Evolutionary conservation across 1,140 invertebrate species (phyloP), one percentile per base, ranked within the genome.

Genomic region (Metopolophium dirhodum): DNA sequence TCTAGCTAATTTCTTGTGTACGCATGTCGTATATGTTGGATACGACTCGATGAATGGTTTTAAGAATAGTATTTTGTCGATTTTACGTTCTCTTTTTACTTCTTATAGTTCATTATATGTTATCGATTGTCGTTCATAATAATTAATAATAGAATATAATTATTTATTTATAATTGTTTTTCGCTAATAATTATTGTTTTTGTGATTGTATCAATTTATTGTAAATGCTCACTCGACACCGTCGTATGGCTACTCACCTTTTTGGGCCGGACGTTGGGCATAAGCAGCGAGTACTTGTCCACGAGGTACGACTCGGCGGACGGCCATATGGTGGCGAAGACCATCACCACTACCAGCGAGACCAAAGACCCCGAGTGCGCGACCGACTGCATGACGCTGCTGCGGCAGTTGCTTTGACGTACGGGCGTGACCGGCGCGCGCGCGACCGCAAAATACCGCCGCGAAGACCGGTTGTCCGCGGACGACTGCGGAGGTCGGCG

Each of bases 261-360:
- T 94, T 96, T 95, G 68, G 97, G 97, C 90, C 95, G 96, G 57
- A 97, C 97, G 95, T 96, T 96, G 94, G 97, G 97, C 97, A 97
- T 97, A 20, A 97, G 95, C 93, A 97, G 95, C 30, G 96, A 95
- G 95, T 96, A 97, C 90, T 96, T 96, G 93, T 96, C 94, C 30
- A 94, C 94, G 14, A 18, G 37, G 88, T 94, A 94, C 26, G 93
- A 94, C 23, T 93, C 6, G n/a, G 68, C 82, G 23, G 49, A n/a
- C 49, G 22, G 49, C 68, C 91, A 93, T 93, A 93, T 93, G 91
- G 91, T 18, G 1, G 47, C 37, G 35, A n/a, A 47, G 47, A 22
- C 26, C 14, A 49, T 20, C 35, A 35, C 7, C 37, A 35, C 41
- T 8, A 23, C 23, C 41, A 86, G 26, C 82, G 18, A 49, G 47